Evolutionary conservation across 1,140 invertebrate species (phyloP).

Genomic region (Anagrus nilaparvatae): DNA sequence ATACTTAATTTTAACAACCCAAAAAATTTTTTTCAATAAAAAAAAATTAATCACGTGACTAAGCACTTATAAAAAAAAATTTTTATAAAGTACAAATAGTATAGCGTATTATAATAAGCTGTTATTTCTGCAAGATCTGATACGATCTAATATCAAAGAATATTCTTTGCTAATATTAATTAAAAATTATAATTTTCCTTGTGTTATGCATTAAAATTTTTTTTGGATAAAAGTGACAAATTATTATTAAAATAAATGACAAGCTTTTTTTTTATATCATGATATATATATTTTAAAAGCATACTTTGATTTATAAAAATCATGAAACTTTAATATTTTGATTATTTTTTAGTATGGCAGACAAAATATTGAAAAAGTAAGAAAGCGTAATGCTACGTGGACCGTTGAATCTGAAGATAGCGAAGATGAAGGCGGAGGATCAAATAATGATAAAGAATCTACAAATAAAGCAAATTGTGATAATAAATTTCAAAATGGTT

Average conservation of each 20-base stretch:
- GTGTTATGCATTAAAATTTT: background rate
- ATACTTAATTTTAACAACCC: too few relatives aligned
- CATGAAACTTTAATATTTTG: constrained; percentile 16
- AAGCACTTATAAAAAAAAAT: too few relatives aligned
- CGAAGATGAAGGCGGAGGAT: constrained; percentile 40
- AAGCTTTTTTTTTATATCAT: constrained; percentile 1
- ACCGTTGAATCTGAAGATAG: constrained; percentile 42
- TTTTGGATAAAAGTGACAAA: background rate
- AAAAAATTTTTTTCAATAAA: too few relatives aligned
- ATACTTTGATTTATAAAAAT: background rate
- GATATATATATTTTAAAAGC: background rate
- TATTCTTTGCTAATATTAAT: background rate
- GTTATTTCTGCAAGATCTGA: too few relatives aligned
- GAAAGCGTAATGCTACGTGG: constrained; percentile 43
- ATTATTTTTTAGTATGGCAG: constrained; percentile 64
- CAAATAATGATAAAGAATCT: constrained; percentile 13
- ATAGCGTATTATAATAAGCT: too few relatives aligned
- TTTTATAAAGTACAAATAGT: too few relatives aligned
- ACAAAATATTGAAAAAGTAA: constrained; percentile 66
- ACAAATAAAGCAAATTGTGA: constrained; percentile 17
- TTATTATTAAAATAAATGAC: background rate
- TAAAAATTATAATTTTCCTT: background rate
- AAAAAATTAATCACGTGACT: too few relatives aligned
- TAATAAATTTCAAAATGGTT: constrained; percentile 30
- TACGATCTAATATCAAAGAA: too few relatives aligned